phyloP scores from a whole-genome alignment of 2,797 vertebrate species.

The Neosalanx taihuensis region DNA sequence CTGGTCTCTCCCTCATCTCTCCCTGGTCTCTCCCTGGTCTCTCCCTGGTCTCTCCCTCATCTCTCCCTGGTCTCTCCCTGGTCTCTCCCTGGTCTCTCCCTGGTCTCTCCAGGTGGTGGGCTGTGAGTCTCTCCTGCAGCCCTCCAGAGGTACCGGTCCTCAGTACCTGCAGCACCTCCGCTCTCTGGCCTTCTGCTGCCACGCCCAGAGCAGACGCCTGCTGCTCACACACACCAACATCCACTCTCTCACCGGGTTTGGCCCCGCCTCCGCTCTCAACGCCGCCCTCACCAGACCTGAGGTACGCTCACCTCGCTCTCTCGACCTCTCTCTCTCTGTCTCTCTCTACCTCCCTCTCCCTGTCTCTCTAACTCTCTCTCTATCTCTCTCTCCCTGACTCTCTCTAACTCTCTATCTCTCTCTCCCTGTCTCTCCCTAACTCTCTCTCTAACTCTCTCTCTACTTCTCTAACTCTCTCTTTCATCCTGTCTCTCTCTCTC shows the following conservation, averaged over 20 bases:
- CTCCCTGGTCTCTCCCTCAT: too few species aligned
- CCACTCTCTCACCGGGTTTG: constrained; percentile 94
- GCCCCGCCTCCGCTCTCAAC: constrained; percentile 86
- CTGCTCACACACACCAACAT: constrained; percentile 91
- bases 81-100: background rate
- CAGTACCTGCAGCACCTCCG: constrained; percentile 95
- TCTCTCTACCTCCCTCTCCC: background rate
- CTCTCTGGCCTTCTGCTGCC: constrained; percentile 93
- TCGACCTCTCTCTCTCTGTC: background rate
- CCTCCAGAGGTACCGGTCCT: constrained; percentile 88
- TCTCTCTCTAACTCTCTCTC: background rate
- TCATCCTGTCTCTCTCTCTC: background rate
- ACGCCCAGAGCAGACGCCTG: constrained; percentile 91
- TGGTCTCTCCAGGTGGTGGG: constrained; percentile 81
- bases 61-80: too few species aligned
- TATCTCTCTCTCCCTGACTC: constrained; percentile 27
- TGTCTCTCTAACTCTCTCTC: background rate
- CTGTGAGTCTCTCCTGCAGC: constrained; percentile 95
- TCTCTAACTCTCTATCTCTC: constrained; percentile 57
- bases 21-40: too few species aligned
- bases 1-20: too few species aligned
- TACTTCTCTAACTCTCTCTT: background rate
- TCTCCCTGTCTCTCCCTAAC: background rate
- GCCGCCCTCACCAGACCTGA: constrained; percentile 68
- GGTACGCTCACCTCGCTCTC: background rate